These are phyloP conservation scores for Latheticus oryzae DNA, from an alignment of 2,888 invertebrate genomes.

Conservation along the genomic window DNA sequence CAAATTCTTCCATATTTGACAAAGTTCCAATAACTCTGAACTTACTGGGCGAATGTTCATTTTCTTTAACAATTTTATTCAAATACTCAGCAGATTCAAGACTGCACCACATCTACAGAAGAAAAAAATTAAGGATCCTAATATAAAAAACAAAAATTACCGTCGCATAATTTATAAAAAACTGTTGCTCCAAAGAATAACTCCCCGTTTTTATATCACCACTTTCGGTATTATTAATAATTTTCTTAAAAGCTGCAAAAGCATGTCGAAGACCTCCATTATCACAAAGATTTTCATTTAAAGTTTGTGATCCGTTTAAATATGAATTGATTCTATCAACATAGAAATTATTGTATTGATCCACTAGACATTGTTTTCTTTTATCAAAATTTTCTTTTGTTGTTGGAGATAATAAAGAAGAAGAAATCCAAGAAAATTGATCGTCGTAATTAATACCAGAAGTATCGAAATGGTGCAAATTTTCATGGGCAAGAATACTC, in stretches of 20 bases:
- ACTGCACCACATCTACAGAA: conserved; percentile 62
- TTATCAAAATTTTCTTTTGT: conserved; percentile 75
- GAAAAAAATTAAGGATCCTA: background rate
- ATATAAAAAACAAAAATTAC: conserved; percentile 49
- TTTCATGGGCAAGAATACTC: conserved; percentile 70
- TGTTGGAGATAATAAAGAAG: conserved; percentile 60
- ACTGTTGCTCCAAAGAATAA: conserved; percentile 61
- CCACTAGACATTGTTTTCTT: conserved; percentile 84
- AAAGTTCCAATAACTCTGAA: conserved; percentile 61
- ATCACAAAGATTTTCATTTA: conserved; percentile 93
- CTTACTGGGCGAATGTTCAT: conserved; percentile 56
- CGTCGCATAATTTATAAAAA: conserved; percentile 63
- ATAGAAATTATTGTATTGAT: conserved; percentile 88
- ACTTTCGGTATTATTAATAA: conserved; percentile 6
- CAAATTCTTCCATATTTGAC: conserved; percentile 63
- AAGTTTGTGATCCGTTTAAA: conserved; percentile 89
- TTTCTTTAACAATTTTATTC: conserved; percentile 7
- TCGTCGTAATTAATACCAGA: conserved; percentile 69
- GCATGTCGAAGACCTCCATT: conserved; percentile 77
- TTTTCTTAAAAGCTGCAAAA: conserved; percentile 56
- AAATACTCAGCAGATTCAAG: conserved; percentile 56
- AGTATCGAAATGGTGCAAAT: conserved; percentile 64
- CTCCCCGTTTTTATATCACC: background rate
- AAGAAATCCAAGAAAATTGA: conserved; percentile 66
- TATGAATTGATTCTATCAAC: conserved; percentile 77